These are phyloP conservation scores for Phthorimaea operculella DNA, from an alignment of 1,140 invertebrate species.

Conservation along the genomic window DNA sequence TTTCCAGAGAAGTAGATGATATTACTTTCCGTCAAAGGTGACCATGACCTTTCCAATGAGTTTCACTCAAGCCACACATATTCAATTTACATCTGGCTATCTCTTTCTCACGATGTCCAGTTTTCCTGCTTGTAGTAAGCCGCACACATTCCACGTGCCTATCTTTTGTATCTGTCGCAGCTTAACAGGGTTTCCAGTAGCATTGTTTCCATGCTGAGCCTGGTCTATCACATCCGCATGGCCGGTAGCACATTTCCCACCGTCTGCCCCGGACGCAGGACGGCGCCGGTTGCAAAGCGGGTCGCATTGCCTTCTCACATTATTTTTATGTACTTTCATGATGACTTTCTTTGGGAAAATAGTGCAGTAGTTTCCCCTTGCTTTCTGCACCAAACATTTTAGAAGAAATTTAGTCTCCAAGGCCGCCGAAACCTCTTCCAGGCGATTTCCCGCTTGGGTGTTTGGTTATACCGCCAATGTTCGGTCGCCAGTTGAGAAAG, in stretches of 20 bases:
- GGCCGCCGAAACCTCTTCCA: constrained; percentile 8
- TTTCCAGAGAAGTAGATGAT: constrained; percentile 19
- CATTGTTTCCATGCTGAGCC: not conserved
- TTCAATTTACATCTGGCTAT: constrained; percentile 8
- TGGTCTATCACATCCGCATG: constrained; percentile 4
- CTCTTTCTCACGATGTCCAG: constrained; percentile 4
- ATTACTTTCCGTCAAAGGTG: constrained; percentile 17
- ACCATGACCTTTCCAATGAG: constrained; percentile 18
- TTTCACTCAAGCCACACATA: constrained; percentile 20
- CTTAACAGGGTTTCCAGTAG: not conserved
- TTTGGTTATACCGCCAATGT: constrained; percentile 10
- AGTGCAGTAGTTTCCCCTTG: constrained; percentile 19
- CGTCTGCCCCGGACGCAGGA: constrained; percentile 10
- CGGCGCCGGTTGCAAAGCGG: constrained; percentile 16
- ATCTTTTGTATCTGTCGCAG: not conserved
- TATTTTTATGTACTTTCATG: too few species aligned
- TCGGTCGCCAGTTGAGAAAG: constrained; percentile 13
- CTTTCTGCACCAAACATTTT: constrained; percentile 6
- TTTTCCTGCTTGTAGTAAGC: not conserved
- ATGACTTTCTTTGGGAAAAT: constrained; percentile 1
- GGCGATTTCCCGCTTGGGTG: not conserved
- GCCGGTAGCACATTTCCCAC: constrained; percentile 15
- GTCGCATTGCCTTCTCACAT: constrained; percentile 7
- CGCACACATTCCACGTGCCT: not conserved
- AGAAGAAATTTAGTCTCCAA: constrained; percentile 3